Evolutionary conservation across 2,888 invertebrate species (phyloP).

Genomic region (Busseola fusca): DNA sequence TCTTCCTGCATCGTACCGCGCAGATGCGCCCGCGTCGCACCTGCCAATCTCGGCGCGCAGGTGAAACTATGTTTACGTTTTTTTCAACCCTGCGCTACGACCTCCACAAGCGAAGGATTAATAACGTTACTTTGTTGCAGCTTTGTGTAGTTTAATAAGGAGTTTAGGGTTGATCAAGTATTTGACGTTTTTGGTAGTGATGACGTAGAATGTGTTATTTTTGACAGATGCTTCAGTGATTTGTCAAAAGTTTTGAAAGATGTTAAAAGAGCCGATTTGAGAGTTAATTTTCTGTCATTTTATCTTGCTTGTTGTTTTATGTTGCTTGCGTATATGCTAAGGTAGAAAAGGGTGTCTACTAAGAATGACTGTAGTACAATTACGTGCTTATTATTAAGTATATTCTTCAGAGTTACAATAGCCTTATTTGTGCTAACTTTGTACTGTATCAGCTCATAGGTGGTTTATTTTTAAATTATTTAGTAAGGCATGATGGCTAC

Average conservation of each 20-base stretch:
- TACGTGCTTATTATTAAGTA: not conserved
- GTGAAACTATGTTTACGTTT: slow-evolving; percentile 84
- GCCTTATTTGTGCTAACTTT: not conserved
- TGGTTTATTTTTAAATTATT: slow-evolving; percentile 7
- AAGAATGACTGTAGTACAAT: not conserved
- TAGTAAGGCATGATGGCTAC: not conserved
- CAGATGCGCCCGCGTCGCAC: slow-evolving; percentile 81
- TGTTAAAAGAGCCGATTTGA: not conserved
- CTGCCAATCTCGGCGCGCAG: slow-evolving; percentile 87
- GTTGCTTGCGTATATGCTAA: not conserved
- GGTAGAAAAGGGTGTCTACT: not conserved
- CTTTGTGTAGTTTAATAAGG: slow-evolving; percentile 54
- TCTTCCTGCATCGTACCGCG: slow-evolving; percentile 47
- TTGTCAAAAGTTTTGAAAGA: slow-evolving; percentile 6
- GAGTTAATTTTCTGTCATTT: slow-evolving; percentile 19
- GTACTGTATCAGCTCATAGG: not conserved
- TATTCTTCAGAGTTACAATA: not conserved
- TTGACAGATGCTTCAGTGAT: slow-evolving; percentile 21
- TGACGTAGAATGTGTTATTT: slow-evolving; percentile 11
- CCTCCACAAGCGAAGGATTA: slow-evolving; percentile 61
- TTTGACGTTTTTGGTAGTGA: slow-evolving; percentile 25
- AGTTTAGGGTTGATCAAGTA: slow-evolving; percentile 29
- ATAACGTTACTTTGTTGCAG: slow-evolving; percentile 59
- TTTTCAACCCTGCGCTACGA: slow-evolving; percentile 69
- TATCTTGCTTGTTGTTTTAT: too few species aligned